Evolutionary conservation across 2,797 vertebrate species (phyloP).

Genomic region (Netta rufina): DNA sequence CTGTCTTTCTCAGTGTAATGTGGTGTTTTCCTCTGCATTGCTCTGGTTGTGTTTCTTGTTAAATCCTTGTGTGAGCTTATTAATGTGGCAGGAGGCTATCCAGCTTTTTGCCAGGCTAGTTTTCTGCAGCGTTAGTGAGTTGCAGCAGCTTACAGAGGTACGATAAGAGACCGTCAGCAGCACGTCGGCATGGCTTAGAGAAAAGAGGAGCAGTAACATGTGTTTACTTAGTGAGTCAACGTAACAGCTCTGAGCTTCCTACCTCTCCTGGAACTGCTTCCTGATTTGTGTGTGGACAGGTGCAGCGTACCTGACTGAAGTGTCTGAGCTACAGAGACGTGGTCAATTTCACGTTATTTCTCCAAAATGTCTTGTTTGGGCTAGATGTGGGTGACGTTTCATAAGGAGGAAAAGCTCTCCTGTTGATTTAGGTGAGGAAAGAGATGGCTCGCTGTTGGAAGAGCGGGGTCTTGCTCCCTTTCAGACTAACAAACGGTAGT

Average conservation of each 20-base stretch:
- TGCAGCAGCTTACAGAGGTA: background rate
- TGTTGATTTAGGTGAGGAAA: background rate
- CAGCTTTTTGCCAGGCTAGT: background rate
- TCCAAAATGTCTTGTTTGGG: background rate
- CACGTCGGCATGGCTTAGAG: background rate
- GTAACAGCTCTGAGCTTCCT: background rate
- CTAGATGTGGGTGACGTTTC: slow-evolving; percentile 12
- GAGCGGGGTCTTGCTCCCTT: background rate
- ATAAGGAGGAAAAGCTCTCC: background rate
- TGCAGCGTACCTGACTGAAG: background rate
- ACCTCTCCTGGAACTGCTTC: background rate
- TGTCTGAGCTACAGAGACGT: background rate
- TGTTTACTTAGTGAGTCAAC: background rate
- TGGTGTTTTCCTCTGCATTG: background rate
- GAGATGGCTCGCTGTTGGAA: background rate
- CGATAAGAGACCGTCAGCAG: accelerated
- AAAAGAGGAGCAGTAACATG: background rate
- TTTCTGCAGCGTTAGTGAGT: background rate
- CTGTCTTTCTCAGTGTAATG: background rate
- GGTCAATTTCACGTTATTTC: background rate
- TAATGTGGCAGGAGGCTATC: background rate
- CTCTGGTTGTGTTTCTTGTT: background rate
- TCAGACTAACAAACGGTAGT: background rate
- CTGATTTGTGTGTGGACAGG: background rate
- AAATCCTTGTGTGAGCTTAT: background rate